phyloP scores from a whole-genome alignment of 2,797 vertebrate species.

The Artibeus lituratus region DNA sequence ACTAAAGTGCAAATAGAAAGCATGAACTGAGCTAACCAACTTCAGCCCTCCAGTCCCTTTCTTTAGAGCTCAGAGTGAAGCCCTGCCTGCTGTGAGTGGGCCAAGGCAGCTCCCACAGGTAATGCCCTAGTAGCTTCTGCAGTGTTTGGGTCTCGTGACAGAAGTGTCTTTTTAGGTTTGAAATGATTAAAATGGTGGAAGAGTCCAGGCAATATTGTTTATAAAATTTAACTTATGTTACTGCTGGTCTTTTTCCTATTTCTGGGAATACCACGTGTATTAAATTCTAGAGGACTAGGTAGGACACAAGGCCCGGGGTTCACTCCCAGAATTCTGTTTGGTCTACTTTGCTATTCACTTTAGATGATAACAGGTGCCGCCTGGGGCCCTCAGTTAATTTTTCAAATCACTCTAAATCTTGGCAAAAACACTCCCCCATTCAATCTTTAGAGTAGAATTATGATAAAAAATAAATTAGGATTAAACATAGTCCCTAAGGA shows the following conservation, averaged over 20 bases:
- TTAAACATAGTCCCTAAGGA: neutral
- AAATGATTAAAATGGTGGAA: conserved; percentile 17
- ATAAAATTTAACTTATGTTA: neutral
- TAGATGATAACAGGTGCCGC: neutral
- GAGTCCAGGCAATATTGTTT: neutral
- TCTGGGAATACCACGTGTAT: neutral
- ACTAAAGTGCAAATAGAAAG: neutral
- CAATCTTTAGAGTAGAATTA: neutral
- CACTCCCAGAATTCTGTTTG: neutral
- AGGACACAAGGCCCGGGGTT: neutral
- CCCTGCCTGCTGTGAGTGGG: neutral
- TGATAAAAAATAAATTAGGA: neutral
- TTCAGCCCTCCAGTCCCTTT: neutral
- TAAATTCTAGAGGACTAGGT: conserved; percentile 26
- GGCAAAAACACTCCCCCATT: neutral
- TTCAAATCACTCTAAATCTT: neutral
- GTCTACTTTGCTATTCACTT: neutral
- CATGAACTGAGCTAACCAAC: neutral
- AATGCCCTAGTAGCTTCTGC: neutral
- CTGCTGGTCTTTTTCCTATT: neutral
- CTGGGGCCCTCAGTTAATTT: neutral
- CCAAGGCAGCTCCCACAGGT: neutral
- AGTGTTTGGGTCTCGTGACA: neutral
- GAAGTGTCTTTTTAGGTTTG: neutral
- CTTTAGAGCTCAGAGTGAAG: neutral